Base-by-base conservation (phyloP, 2,888 invertebrate species). In the Uloborus plumipes region DNA sequence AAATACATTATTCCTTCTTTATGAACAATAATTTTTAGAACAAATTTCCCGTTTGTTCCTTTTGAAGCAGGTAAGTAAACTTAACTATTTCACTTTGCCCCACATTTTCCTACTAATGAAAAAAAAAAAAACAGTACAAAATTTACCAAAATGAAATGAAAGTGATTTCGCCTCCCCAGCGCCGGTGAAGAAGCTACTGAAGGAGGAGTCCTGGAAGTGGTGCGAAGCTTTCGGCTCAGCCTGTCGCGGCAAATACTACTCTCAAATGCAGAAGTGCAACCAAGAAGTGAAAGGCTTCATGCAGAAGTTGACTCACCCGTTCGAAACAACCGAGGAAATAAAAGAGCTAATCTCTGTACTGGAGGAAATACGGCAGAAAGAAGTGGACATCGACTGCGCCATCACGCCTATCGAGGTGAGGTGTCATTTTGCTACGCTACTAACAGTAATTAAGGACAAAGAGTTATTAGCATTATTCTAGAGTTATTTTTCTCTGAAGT, bases 271-370 rank as follows among this genome's bases (percentile, higher is more conserved):
- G 78, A 87, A 88, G 39, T 88, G 88, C 15, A 96, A 96, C 87
- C 95, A 95, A 0, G 94, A 97, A 47, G 95, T 98, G 90, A 95
- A 93, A 86, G 97, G 97, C 89, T 93, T 98, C 92, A 95, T 95
- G 87, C 92, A 96, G 65, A 95, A 96, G 88, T 90, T 98, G 73
- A 94, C 95, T 87, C 92, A 96, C 69, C 95, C 95, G 16, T 95
- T 97, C 85, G 92, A 95, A 70, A 97, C 98, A 89, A 91, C 98
- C 84, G 98, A 98, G 88, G 98, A 98, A 88, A 97, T 98, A 0
- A 92, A 97, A 73, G 93, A 95, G 87, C 94, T 97, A 62, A 98
- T 98, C 96, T 96, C 97, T 84, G 96, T 95, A 0, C 89, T 98
- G 81, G 94, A 95, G 88, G 97, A 97, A 89, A 96, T 97, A 73